phyloP scores from a whole-genome alignment of 2,888 invertebrate genomes.

The Entomobrya proxima region DNA sequence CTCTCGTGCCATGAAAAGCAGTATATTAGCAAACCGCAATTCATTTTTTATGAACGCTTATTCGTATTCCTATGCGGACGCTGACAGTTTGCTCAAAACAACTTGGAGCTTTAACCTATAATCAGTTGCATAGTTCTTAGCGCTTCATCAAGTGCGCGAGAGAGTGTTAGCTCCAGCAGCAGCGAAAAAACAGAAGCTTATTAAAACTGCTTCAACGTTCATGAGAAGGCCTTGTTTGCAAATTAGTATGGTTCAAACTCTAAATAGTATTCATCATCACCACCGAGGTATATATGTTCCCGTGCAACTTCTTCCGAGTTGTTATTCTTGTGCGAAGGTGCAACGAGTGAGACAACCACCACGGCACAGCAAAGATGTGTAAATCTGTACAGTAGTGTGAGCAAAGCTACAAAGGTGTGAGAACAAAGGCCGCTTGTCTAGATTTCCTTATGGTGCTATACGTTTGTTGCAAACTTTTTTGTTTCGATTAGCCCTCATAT shows the following conservation, averaged over 20 bases:
- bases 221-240: constrained; percentile 21
- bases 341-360: background rate
- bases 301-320: constrained; percentile 25
- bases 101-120: constrained; percentile 20
- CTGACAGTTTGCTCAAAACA: background rate
- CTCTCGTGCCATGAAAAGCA: background rate
- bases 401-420: constrained; percentile 8
- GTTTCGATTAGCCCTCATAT: background rate
- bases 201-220: background rate
- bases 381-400: too few species aligned
- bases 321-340: constrained; percentile 20
- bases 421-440: background rate
- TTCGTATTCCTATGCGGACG: background rate
- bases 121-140: constrained; percentile 3
- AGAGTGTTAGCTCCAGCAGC: constrained; percentile 10
- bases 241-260: constrained; percentile 18
- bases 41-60: constrained; percentile 4
- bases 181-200: background rate
- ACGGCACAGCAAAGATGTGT: constrained; percentile 5
- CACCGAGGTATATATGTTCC: background rate
- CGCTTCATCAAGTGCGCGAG: constrained; percentile 27
- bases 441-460: constrained; percentile 3
- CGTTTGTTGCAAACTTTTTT: background rate
- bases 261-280: background rate
- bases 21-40: background rate